These are phyloP conservation scores for Metridium senile DNA, from an alignment of 92 coral and sea anemone species.

Conservation along the genomic window DNA sequence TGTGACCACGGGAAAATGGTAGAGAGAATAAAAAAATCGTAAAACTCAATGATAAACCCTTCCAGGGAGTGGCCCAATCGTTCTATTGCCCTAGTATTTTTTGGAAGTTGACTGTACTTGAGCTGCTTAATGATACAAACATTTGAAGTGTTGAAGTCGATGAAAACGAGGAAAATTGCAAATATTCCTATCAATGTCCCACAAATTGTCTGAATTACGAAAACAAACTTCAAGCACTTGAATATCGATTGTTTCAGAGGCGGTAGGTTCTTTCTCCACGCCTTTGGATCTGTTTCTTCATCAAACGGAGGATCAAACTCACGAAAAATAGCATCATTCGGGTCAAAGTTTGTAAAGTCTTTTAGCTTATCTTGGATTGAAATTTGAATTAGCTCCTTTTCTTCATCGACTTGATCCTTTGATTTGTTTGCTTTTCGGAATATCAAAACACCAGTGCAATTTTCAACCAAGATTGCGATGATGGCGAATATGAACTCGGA, in stretches of 20 bases:
- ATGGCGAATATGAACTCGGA: too few relatives aligned
- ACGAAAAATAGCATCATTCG: slow-evolving; percentile 56
- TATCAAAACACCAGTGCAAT: slow-evolving; percentile 50
- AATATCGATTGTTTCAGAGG: slow-evolving; percentile 9
- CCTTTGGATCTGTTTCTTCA: slow-evolving; percentile 42
- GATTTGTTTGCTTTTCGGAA: neutral
- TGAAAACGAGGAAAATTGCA: slow-evolving; percentile 41
- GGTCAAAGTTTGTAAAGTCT: slow-evolving; percentile 42
- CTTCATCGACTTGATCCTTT: slow-evolving; percentile 9
- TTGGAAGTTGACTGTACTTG: slow-evolving; percentile 55
- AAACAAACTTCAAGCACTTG: slow-evolving; percentile 29
- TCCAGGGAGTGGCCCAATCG: slow-evolving; percentile 34
- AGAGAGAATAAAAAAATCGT: slow-evolving; percentile 49
- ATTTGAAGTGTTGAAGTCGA: slow-evolving; percentile 75
- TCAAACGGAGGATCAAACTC: slow-evolving; percentile 55
- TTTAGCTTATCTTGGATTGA: slow-evolving; percentile 8
- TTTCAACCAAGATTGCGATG: slow-evolving; percentile 28
- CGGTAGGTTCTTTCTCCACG: slow-evolving; percentile 56
- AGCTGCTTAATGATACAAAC: slow-evolving; percentile 48
- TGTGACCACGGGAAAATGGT: slow-evolving; percentile 46
- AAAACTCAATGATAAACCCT: slow-evolving; percentile 59
- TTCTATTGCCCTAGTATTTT: slow-evolving; percentile 55
- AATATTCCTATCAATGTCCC: slow-evolving; percentile 43
- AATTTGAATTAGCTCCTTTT: slow-evolving; percentile 1
- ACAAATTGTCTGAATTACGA: slow-evolving; percentile 38